Evolutionary conservation across 2,888 invertebrate genomes (phyloP).

Genomic region (Cheilosia vulpina): DNA sequence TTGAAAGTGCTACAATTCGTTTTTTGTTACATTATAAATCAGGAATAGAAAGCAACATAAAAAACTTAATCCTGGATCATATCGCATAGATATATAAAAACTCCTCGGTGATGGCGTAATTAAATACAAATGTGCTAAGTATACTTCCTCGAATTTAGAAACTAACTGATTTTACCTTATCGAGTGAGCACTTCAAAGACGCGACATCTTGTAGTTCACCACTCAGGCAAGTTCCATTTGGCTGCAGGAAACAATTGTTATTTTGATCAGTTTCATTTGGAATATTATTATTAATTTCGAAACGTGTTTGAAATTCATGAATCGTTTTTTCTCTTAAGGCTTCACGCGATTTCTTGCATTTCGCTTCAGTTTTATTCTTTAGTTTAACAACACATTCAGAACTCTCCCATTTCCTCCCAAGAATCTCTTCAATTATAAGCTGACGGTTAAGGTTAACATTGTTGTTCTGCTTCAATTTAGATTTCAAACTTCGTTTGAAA

Average conservation of each 20-base stretch:
- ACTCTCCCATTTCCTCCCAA: conserved; percentile 7
- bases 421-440: conserved; percentile 50
- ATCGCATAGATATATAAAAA: no score
- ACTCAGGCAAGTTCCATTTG: not conserved
- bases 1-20: no score
- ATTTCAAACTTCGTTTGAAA: conserved; percentile 45
- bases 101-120: not conserved
- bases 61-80: no score
- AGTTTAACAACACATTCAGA: not conserved
- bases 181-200: conserved; percentile 26
- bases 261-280: conserved; percentile 6
- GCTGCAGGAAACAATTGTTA: not conserved
- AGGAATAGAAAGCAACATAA: no score
- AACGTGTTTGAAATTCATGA: not conserved
- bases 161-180: conserved; percentile 30
- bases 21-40: no score
- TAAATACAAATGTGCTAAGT: not conserved
- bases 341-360: not conserved
- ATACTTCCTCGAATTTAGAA: not conserved
- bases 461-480: conserved; percentile 30
- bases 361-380: not conserved
- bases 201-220: not conserved
- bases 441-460: conserved; percentile 18
- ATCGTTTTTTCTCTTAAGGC: not conserved
- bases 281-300: conserved; percentile 20